Base-by-base conservation (phyloP, 2,888 invertebrate genomes). In the Metellina segmentata region DNA sequence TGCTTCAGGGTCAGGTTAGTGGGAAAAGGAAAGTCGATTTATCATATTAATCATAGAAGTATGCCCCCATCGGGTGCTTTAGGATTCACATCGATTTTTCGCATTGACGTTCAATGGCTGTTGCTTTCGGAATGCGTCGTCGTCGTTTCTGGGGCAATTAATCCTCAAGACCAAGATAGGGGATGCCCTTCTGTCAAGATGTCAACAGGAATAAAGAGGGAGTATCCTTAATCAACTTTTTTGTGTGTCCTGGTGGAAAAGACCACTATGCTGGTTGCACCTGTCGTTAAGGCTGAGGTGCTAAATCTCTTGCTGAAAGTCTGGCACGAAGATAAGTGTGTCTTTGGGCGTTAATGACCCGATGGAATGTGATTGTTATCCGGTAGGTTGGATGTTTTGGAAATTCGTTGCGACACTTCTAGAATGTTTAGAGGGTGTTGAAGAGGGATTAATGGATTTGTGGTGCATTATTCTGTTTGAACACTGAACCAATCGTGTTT, bases 201-300 rank as follows among this genome's bases (percentile, higher is more conserved):
- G 79, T 79, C 79, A 79, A 52, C 53, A 53, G 74, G 51, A 20
- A 79, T 79, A 53, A n/a, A 20, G 79, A 79, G 53, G 53, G 79
- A 48, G 19, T 20, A 61, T 79, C 5, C 53, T 79, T 79, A 79
- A 79, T 79, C 77, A 53, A 53, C 74, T 61, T 34, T 20, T 34
- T 77, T 49, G 16, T n/a, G 9, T 72, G 19, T 19, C 16, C 19
- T 72, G 6, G 2, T 20, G 9, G 16, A 72, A 9, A 72, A 34
- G 20, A 72, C 19, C 34, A 72, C 6, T 72, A 72, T n/a, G 19
- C n/a, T 19, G n/a, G 72, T 9, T 16, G 61, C 61, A 61, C 61
- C 61, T 61, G 61, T 61, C 61, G 61, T 34, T 34, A 34, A 4
- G 34, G 34, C 34, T 34, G 34, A 34, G 34, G 34, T 34, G 34